Base-by-base conservation (phyloP, 2,888 invertebrate species). In the Tortrix viridana region DNA sequence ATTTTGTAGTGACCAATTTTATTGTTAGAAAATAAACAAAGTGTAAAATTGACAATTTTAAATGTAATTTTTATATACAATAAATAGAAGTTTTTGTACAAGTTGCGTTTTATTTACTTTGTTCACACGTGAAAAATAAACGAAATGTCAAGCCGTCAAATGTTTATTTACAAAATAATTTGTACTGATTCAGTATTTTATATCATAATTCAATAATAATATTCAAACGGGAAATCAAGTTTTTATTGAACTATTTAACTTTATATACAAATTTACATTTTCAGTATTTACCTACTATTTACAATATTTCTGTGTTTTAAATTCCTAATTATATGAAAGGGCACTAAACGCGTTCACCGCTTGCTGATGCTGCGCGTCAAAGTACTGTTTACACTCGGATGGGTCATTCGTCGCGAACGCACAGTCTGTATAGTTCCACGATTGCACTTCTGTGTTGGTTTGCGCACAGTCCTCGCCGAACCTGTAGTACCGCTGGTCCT, bases 1-100 rank as follows among this genome's bases (percentile, higher is more conserved):
- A 90, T 88, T 90, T 91, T 89, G 91, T 91, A 92, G 91, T 88
- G 90, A 92, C 91, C 91, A 92, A 92, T 90, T 91, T 89, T 90
- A 88, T 85, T 80, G 83, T 84, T 89, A 89, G 86, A 78, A 82
- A 86, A 81, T 74, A 79, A 79, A 72, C 38, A 81, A 85, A 82
- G 81, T 88, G 89, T 91, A 90, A 90, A 90, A 88, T 89, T 89
- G 89, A 90, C 89, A 89, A 91, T 90, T 91, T 89, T 89, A 90
- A 63, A 91, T 89, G 92, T 91, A 90, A 91, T 88, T 91, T 91
- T 92, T 92, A 89, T 92, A 90, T 91, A 92, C 91, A 92, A 89
- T 91, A 90, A 92, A 92, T 92, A 91, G 89, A 89, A 84, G 83
- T 82, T 91, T 92, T 91, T 92, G 86, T 92, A 91, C 85, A 89